Evolutionary conservation across 2,797 vertebrate genomes (phyloP), one percentile per base, ranked within the genome.

Genomic region (Choloepus didactylus): DNA sequence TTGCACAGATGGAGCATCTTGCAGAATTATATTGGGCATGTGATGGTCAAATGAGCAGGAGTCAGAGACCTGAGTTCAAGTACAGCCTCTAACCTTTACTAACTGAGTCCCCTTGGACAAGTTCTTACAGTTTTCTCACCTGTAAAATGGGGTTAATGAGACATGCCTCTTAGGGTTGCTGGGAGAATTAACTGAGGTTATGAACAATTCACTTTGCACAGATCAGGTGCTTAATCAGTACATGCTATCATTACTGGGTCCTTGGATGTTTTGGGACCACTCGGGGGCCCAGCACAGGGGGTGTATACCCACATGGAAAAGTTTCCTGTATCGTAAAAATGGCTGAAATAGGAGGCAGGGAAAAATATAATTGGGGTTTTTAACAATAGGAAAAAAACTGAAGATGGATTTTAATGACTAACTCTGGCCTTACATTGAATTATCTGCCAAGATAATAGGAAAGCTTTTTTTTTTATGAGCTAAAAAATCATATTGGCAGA

Each of bases 331-430:
- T 21, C 9, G 9, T 51, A 95, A 93, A 88, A 35, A 80, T 73
- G 46, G 84, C 69, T 89, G 44, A 92, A 91, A 94, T 66, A 82
- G 60, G 56, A 89, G 69, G 46, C 35, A 90, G 69, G 59, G 41
- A 59, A 66, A 87, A 38, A 92, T 38, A 27, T 82, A 79, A 73
- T 84, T 91, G 82, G 66, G 49, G 64, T 51, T 97, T 96, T 89
- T 93, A 79, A 85, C 62, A 89, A 44, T 66, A 89, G 76, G 84
- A 84, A 83, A 93, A 93, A 89, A 92, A 59, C 44, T n/a, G 16
- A 95, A 91, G 82, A 67, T 96, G 59, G 66, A 75, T 96, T 96
- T 92, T 91, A 93, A 95, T 90, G 80, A 95, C 44, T 59, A 84
- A 82, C 67, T 84, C 93, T 75, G 80, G 44, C 60, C 77, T 95